These are phyloP conservation scores for Drosophila suzukii DNA, from an alignment of 1,140 invertebrate genomes.

Conservation along the genomic window DNA sequence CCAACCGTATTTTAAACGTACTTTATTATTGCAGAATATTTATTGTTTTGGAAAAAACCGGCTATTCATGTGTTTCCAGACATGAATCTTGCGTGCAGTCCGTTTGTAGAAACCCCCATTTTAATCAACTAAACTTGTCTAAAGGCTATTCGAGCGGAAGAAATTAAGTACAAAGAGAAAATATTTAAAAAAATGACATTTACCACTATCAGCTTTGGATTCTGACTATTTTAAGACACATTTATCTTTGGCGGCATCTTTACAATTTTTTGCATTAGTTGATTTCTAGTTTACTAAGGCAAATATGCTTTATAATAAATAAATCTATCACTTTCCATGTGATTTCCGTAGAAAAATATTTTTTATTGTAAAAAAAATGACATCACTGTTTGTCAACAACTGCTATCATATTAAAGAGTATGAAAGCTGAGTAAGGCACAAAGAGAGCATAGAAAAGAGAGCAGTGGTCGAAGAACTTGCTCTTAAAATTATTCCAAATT, in stretches of 20 bases:
- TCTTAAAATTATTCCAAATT: conserved; percentile 2
- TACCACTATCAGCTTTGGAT: not conserved
- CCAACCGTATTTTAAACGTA: no score
- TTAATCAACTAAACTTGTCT: not conserved
- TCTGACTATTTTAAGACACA: not conserved
- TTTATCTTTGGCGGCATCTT: not conserved
- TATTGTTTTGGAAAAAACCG: not conserved
- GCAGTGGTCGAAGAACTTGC: not conserved
- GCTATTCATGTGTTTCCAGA: not conserved
- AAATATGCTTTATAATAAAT: not conserved
- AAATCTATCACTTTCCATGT: not conserved
- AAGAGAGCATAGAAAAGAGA: conserved; percentile 3
- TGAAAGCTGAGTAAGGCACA: not conserved
- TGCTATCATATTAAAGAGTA: not conserved
- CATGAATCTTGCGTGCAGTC: not conserved
- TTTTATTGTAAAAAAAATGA: conserved; percentile 52
- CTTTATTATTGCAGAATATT: not conserved
- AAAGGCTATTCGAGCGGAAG: not conserved
- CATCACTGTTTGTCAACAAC: conserved; percentile 29
- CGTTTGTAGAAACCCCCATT: not conserved
- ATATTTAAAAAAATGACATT: not conserved
- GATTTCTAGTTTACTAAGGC: no score
- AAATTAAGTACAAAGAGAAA: not conserved
- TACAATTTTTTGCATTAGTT: not conserved
- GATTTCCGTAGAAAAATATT: not conserved